phyloP scores from a whole-genome alignment of 2,888 invertebrate genomes.

The Spodoptera picta region DNA sequence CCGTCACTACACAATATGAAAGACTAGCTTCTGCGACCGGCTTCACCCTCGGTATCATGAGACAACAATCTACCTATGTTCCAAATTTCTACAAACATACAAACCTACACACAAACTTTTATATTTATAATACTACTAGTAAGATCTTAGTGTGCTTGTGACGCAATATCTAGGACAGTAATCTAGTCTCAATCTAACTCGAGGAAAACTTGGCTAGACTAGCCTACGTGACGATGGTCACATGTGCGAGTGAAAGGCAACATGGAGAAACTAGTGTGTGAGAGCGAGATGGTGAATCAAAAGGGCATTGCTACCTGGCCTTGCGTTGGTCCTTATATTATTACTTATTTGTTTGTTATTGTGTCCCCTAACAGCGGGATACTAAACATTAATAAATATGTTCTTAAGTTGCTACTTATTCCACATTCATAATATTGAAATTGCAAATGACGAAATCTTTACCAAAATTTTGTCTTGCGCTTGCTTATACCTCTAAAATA shows the following conservation, averaged over 20 bases:
- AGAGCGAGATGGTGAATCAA: slow-evolving; percentile 8
- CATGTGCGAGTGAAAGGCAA: slow-evolving; percentile 7
- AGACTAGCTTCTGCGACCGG: too few relatives aligned
- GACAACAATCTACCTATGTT: too few relatives aligned
- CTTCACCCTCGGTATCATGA: too few relatives aligned
- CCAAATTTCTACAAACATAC: too few relatives aligned
- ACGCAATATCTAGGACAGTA: slow-evolving; percentile 25
- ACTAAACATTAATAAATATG: slow-evolving; percentile 8
- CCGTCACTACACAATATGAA: too few relatives aligned
- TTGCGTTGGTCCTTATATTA: slow-evolving; percentile 16
- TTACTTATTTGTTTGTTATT: slow-evolving; percentile 20
- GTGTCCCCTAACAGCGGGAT: slow-evolving; percentile 18
- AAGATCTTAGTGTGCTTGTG: too few relatives aligned
- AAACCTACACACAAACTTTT: too few relatives aligned
- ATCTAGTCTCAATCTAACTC: slow-evolving; percentile 31
- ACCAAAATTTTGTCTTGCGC: too few relatives aligned
- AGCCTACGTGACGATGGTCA: slow-evolving; percentile 47
- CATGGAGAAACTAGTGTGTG: background rate
- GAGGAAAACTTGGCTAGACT: slow-evolving; percentile 40
- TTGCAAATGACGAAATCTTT: background rate
- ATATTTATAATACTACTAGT: too few relatives aligned
- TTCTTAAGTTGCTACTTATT: background rate
- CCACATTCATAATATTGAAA: slow-evolving; percentile 11
- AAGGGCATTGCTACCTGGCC: slow-evolving; percentile 31
- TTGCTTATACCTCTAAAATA: too few relatives aligned